Base-by-base conservation (phyloP, 1,140 invertebrate genomes). In the Aphaenogaster floridana region DNA sequence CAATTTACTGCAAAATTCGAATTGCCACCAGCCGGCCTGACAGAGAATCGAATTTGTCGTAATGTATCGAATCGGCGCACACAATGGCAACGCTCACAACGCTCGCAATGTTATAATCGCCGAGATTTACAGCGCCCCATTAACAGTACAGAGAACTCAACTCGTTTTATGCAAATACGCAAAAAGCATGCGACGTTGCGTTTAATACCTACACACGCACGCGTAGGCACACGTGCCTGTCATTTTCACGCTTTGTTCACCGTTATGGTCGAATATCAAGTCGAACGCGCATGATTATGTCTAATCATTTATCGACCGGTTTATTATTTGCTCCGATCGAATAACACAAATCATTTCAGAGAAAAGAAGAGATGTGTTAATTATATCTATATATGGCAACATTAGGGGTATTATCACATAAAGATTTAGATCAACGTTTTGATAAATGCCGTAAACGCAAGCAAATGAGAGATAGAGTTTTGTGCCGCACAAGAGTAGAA, bases 111-210 rank as follows among this genome's bases (percentile, higher is more conserved):
- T 76, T 84, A 74, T 61, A 84, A 84, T 84, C 54, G 42, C 17
- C 4, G 69, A 84, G 69, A 84, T 84, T 76, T 76, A 76, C 54
- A 84, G n/a, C 42, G 39, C 42, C 36, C 68, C 54, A 84, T 84
- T 83, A 84, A 34, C 13, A 45, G 13, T n/a, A 76, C 42, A 63
- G 80, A 52, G 28, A 21, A 74, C 69, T 74, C 68, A 61, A 76
- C 52, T 57, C 69, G 69, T 50, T 84, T 74, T 84, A 84, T 84
- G 69, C 69, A 64, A 79, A 79, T 66, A 21, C 61, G 61, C 45
- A 61, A 76, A 84, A 74, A 84, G 28, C 42, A 61, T 34, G 42
- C 9, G n/a, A 17, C 9, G n/a, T 39, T 64, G 28, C 42, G 57
- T 76, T 63, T 76, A 76, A 84, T 63, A 42, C 21, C 21, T 21